Base-by-base conservation (phyloP, 2,113 vertebrate genomes). In the Lipophrys pholis region DNA sequence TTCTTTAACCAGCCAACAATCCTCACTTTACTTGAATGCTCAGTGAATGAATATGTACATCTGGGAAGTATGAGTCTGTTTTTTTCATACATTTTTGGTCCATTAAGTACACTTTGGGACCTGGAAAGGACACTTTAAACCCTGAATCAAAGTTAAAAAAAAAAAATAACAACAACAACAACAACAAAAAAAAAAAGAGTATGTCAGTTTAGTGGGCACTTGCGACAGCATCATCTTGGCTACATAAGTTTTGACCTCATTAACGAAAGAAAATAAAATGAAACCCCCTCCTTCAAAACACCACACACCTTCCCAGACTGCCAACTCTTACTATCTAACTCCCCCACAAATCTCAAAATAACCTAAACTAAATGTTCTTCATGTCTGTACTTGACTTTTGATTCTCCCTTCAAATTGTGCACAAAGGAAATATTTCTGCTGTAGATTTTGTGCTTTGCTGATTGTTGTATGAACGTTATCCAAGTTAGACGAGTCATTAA, bases 81-180 rank as follows among this genome's bases (percentile, higher is more conserved):
- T 30, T 46, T 5, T 51, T 12, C 15, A 69, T 36, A 59, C 16
- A 2, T 7, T 64, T 81, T 87, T 84, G 80, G 70, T 87, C 78
- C 60, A 43, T 7, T 90, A 91, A 92, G 80, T 84, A 76, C 89
- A 91, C 91, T 91, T 90, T 59, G 49, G 63, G 76, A n/a, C 46
- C 77, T 55, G 8, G 15, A 84, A 88, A 86, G 73, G 79, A 83
- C 89, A 91, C 87, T 89, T 87, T 73, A 36, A 72, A 73, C 70
- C 35, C 14, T 36, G 39, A 12, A 54, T 48, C 53, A 76, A 63
- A 15, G 52, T 73, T 70, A 36, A 66, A 41, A 16, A 67, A 51
- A 57, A 74, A 62, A 52, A 0, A 41, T 39, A 38, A 52, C 51
- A n/a, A 54, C 11, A n/a, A 51, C 48, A 43, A 61, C 1, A 0